phyloP scores from a whole-genome alignment of 2,113 vertebrate genomes.

The Picathartes gymnocephalus region DNA sequence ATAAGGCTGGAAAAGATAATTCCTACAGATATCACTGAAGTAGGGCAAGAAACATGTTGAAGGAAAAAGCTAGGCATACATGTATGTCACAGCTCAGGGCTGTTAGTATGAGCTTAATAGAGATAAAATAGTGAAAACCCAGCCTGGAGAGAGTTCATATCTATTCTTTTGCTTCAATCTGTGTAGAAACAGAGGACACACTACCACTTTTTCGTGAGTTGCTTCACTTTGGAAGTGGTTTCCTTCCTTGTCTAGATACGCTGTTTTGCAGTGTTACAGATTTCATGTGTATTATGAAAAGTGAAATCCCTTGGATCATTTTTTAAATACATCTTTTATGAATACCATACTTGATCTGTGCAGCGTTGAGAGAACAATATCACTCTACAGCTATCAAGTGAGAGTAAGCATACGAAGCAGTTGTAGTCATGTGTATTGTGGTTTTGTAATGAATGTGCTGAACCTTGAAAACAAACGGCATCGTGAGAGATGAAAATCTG shows the following conservation, averaged over 20 bases:
- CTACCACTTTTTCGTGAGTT: background rate
- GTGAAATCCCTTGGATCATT: background rate
- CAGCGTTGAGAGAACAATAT: background rate
- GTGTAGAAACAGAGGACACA: background rate
- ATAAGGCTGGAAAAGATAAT: background rate
- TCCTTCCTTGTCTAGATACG: background rate
- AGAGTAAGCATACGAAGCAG: background rate
- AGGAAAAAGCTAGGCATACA: background rate
- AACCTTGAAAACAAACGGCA: constrained; percentile 52
- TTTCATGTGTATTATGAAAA: background rate
- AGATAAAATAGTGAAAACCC: background rate
- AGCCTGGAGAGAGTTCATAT: background rate
- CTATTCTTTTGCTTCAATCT: background rate
- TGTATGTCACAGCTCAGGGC: background rate
- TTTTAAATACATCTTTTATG: background rate
- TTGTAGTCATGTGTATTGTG: background rate
- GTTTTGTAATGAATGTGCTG: constrained; percentile 27
- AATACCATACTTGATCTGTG: background rate
- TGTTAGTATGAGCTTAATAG: background rate
- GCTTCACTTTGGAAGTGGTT: background rate
- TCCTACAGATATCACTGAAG: background rate
- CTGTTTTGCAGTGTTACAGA: background rate
- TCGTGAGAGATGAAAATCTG: background rate
- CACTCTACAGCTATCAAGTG: background rate
- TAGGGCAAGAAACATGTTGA: background rate